phyloP scores from a whole-genome alignment of 2,888 invertebrate genomes.

The Hartigia nigra region DNA sequence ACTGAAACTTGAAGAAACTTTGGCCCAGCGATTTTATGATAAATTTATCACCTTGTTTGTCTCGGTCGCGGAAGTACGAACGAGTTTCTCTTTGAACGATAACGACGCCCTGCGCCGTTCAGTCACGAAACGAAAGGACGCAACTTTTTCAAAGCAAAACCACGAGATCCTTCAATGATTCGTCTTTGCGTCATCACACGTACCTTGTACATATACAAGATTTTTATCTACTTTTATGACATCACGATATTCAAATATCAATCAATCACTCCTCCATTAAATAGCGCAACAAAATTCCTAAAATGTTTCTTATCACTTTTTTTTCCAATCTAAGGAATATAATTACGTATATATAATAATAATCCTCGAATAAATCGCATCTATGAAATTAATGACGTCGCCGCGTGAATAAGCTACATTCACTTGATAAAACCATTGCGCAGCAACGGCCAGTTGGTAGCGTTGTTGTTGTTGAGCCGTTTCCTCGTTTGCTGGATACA shows the following conservation, averaged over 20 bases:
- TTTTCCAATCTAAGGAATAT: no score
- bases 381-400: background rate
- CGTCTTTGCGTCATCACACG: background rate
- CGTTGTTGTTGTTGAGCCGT: background rate
- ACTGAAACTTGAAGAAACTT: background rate
- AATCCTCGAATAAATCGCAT: background rate
- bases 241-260: background rate
- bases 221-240: background rate
- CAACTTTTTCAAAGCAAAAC: background rate
- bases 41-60: constrained; percentile 23
- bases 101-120: constrained; percentile 4
- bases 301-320: background rate
- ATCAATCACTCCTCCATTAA: no score
- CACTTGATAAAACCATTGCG: background rate
- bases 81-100: constrained; percentile 19
- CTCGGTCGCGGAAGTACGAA: constrained; percentile 12
- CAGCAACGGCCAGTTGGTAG: background rate
- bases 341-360: background rate
- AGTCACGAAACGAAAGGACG: background rate
- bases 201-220: background rate
- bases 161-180: background rate
- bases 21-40: constrained; percentile 16
- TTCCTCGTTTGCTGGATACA: background rate
- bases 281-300: background rate
- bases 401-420: no score